Conservation (phyloP, 2,888 invertebrate genomes). For the Drymonia ruficornis region DNA sequence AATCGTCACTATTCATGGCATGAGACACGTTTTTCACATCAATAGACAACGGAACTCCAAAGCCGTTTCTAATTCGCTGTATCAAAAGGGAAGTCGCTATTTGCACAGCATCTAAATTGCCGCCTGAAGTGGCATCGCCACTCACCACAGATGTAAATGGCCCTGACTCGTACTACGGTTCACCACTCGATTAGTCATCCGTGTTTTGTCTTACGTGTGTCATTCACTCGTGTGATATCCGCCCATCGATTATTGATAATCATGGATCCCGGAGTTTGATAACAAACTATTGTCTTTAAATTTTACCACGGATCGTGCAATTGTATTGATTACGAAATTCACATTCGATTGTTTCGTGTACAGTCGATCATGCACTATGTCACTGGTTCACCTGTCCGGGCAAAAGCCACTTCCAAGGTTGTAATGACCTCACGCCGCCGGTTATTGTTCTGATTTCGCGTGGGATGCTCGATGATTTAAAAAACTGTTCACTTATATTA, state of each 20-base stretch:
- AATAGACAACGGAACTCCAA: conserved; percentile 28
- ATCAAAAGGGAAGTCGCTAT: conserved; percentile 65
- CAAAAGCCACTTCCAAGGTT: conserved; percentile 49
- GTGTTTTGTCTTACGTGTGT: conserved; percentile 43
- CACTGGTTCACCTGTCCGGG: conserved; percentile 35
- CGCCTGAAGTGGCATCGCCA: conserved; percentile 48
- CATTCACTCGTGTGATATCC: conserved; percentile 34
- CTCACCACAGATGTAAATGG: conserved; percentile 53
- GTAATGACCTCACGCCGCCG: conserved; percentile 40
- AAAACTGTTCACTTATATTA: conserved; percentile 27
- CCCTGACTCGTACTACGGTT: conserved; percentile 52
- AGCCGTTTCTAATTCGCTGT: conserved; percentile 45
- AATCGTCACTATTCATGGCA: too few species aligned
- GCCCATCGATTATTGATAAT: conserved; percentile 25
- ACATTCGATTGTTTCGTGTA: conserved; percentile 23
- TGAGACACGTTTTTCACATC: conserved; percentile 9
- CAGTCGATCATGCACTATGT: conserved; percentile 24
- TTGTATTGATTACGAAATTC: conserved; percentile 6
- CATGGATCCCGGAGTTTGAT: conserved; percentile 13
- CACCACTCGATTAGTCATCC: conserved; percentile 55
- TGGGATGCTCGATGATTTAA: conserved; percentile 48
- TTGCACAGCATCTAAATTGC: conserved; percentile 64
- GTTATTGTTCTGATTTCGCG: conserved; percentile 50
- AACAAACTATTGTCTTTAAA: conserved; percentile 11
- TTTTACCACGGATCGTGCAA: conserved; percentile 2